Evolutionary conservation across 2,888 invertebrate species (phyloP).

Genomic region (Netelia virgata): DNA sequence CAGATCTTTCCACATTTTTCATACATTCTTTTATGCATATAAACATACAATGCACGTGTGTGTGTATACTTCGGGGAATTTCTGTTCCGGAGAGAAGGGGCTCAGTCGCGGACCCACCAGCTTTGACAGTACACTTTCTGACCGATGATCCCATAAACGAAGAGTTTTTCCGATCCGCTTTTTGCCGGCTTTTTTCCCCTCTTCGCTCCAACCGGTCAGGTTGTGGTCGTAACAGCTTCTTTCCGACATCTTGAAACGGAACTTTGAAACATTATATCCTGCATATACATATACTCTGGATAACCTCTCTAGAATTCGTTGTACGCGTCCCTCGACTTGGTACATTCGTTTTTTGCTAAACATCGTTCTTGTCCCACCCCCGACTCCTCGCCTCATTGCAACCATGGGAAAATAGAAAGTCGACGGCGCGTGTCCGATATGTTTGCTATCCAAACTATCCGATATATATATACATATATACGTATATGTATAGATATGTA

Average conservation of each 20-base stretch:
- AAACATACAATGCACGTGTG: conserved; percentile 9
- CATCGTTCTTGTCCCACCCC: conserved; percentile 12
- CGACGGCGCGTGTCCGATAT: conserved; percentile 57
- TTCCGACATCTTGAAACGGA: background rate
- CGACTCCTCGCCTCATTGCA: background rate
- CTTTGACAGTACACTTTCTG: conserved; percentile 24
- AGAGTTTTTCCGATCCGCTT: background rate
- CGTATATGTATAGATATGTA: conserved; percentile 3
- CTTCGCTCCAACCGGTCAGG: background rate
- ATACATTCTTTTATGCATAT: conserved; percentile 25
- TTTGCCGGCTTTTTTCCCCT: background rate
- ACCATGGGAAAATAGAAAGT: conserved; percentile 59
- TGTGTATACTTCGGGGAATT: conserved; percentile 35
- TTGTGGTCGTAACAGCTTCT: background rate
- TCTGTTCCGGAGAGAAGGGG: conserved; percentile 31
- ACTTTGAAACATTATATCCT: background rate
- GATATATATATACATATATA: conserved; percentile 25
- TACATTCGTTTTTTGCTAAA: conserved; percentile 1
- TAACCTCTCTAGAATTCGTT: conserved; percentile 2
- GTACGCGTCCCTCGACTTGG: conserved; percentile 13
- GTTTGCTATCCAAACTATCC: conserved; percentile 44
- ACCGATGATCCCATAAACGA: background rate
- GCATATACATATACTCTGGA: background rate
- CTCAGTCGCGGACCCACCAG: conserved; percentile 7
- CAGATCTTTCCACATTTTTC: conserved; percentile 47